These are phyloP conservation scores for Drosophila histrio DNA, from an alignment of 2,888 invertebrate species.

Conservation along the genomic window DNA sequence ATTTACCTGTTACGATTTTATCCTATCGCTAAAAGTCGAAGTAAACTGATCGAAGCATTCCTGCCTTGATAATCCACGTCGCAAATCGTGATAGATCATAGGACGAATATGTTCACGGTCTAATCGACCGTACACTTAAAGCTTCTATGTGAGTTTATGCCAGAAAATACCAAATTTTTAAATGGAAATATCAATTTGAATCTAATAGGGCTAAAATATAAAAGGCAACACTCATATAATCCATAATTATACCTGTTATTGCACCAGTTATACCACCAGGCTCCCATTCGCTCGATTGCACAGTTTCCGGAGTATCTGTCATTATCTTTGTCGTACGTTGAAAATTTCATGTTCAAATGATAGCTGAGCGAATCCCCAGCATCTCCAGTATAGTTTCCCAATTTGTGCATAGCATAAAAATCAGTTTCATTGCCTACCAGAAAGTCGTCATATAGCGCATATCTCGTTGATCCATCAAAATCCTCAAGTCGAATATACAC, in stretches of 20 bases:
- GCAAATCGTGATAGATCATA: too few species aligned
- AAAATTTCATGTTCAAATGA: constrained; percentile 88
- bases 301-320: constrained; percentile 88
- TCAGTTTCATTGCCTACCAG: neutral
- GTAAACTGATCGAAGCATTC: too few species aligned
- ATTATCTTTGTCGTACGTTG: constrained; percentile 87
- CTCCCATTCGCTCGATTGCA: constrained; percentile 87
- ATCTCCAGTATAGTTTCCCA: constrained; percentile 4
- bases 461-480: neutral
- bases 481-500: neutral
- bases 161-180: too few species aligned
- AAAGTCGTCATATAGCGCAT: neutral
- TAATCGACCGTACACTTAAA: too few species aligned
- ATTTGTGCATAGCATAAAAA: neutral
- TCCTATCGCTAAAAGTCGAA: too few species aligned
- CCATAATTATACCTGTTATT: neutral
- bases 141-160: too few species aligned
- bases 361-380: constrained; percentile 86
- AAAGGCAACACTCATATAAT: too few species aligned
- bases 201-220: too few species aligned
- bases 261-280: constrained; percentile 88
- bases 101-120: too few species aligned
- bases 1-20: too few species aligned
- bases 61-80: too few species aligned
- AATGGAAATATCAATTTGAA: too few species aligned